Conservation (phyloP, 2,113 vertebrate species). For the Malurus elegans region DNA sequence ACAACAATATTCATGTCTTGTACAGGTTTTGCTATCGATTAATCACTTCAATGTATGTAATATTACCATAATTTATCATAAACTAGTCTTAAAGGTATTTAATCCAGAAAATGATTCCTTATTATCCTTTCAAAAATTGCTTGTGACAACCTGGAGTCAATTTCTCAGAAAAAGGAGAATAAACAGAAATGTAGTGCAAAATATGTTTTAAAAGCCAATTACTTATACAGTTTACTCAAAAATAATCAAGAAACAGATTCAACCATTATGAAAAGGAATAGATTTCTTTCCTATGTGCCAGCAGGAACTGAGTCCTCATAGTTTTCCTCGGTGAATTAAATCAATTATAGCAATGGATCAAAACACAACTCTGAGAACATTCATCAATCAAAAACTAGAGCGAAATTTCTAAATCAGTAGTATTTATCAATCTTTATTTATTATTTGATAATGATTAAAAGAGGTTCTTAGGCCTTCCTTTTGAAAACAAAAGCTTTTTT, state of each 20-base stretch:
- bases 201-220: neutral
- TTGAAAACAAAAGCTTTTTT: neutral
- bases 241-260: neutral
- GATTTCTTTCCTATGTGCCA: neutral
- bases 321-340: neutral
- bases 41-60: neutral
- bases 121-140: neutral
- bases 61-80: neutral
- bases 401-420: neutral
- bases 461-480: neutral
- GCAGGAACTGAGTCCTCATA: neutral
- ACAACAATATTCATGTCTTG: neutral
- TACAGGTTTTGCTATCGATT: neutral
- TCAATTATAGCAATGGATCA: neutral
- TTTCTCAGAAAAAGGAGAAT: neutral
- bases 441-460: neutral
- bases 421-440: neutral
- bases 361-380: neutral
- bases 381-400: fast-evolving
- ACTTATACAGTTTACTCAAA: neutral
- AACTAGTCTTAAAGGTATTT: neutral
- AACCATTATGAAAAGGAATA: neutral
- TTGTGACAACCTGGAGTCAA: neutral
- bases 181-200: neutral
- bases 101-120: neutral